phyloP scores from a whole-genome alignment of 2,113 vertebrate genomes.

The Chaetodon auriga region DNA sequence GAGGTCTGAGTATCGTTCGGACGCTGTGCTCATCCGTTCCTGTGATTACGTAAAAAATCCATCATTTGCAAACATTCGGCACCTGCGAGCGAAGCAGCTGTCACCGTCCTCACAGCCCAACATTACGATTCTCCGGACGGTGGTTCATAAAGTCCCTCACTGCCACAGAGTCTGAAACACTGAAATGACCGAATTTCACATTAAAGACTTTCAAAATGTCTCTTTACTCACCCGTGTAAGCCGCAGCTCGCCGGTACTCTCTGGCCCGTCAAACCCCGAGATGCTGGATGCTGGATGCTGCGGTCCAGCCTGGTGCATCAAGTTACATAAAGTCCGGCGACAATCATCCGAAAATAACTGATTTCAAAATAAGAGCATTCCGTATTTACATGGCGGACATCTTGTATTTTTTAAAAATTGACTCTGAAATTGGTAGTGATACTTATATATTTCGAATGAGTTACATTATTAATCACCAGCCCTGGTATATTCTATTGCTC shows the following conservation, averaged over 20 bases:
- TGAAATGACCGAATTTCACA: fast-evolving
- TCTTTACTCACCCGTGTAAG: not conserved
- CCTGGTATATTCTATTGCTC: fast-evolving
- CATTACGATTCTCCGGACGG: not conserved
- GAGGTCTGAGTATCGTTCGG: too few species aligned
- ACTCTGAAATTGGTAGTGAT: not conserved
- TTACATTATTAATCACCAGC: too few species aligned
- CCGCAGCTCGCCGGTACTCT: not conserved
- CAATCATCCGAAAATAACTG: fast-evolving
- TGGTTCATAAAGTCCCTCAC: not conserved
- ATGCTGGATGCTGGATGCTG: constrained; percentile 58
- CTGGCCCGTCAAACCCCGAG: not conserved
- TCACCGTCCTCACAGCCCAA: not conserved
- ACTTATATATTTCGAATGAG: fast-evolving
- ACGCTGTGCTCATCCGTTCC: too few species aligned
- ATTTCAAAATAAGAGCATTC: constrained; percentile 36
- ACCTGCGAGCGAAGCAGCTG: not conserved
- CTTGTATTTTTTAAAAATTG: fast-evolving
- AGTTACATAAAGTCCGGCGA: not conserved
- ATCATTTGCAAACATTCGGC: not conserved
- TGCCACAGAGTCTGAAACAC: not conserved
- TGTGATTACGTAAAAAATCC: too few species aligned
- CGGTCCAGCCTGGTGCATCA: not conserved
- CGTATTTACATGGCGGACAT: fast-evolving
- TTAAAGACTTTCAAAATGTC: fast-evolving